Conservation (phyloP, 2,888 invertebrate genomes). For the Drosophila siamana region DNA sequence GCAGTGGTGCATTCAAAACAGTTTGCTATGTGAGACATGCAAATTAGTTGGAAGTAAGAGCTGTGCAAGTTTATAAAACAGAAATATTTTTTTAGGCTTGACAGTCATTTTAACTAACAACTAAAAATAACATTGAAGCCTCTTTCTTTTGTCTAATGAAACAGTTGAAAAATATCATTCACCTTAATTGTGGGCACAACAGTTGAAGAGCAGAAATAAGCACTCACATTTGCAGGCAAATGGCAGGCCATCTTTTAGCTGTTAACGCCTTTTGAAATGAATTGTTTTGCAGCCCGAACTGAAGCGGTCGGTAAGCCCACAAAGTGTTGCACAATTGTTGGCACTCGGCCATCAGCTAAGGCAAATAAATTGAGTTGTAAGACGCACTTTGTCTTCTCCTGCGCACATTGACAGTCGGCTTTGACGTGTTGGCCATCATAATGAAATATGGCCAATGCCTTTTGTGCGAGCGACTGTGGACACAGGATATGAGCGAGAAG, state of each 20-base stretch:
- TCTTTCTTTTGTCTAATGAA: too few relatives aligned
- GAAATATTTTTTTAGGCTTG: too few relatives aligned
- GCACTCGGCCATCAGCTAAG: conserved; percentile 34
- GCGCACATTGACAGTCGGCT: conserved; percentile 62
- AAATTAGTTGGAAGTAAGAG: too few relatives aligned
- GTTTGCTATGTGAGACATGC: too few relatives aligned
- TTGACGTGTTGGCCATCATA: conserved; percentile 72
- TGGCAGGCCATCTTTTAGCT: background rate
- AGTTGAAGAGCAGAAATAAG: background rate
- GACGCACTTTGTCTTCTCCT: conserved; percentile 42
- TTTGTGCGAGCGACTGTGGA: background rate
- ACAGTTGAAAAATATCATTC: background rate
- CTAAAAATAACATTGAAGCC: background rate
- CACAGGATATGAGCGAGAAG: conserved; percentile 46
- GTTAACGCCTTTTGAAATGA: conserved; percentile 36
- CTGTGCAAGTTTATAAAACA: too few relatives aligned
- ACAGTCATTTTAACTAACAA: too few relatives aligned
- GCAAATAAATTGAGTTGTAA: conserved; percentile 75
- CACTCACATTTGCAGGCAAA: background rate
- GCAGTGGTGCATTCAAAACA: too few relatives aligned
- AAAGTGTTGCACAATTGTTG: conserved; percentile 53
- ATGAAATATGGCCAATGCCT: conserved; percentile 62
- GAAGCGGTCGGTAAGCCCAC: conserved; percentile 32
- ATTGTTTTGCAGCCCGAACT: conserved; percentile 24
- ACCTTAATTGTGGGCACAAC: background rate